Evolutionary conservation across 1,140 invertebrate species (phyloP).

Genomic region (Homarus americanus): DNA sequence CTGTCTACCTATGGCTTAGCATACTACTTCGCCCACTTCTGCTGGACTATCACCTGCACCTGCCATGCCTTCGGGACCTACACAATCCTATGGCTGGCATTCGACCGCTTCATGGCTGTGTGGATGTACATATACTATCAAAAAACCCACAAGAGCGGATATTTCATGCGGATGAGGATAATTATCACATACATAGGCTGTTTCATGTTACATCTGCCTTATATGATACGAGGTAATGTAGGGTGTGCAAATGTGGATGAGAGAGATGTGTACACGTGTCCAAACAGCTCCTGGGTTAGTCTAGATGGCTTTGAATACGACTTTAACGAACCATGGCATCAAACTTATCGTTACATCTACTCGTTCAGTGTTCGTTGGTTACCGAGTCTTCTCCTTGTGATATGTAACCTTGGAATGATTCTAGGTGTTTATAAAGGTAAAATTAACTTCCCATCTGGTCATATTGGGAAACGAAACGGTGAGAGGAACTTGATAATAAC

Average conservation of each 20-base stretch:
- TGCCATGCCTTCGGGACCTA: slow-evolving; percentile 15
- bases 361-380: slow-evolving; percentile 1
- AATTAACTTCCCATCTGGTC: background rate
- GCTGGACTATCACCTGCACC: background rate
- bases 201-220: slow-evolving; percentile 3
- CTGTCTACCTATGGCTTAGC: slow-evolving; percentile 4
- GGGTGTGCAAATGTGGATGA: background rate
- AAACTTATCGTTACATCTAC: slow-evolving; percentile 5
- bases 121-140: background rate
- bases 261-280: background rate
- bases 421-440: background rate
- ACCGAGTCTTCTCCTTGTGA: background rate
- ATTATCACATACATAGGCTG: background rate
- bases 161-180: background rate
- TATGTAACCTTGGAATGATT: background rate
- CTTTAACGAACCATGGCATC: background rate
- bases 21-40: slow-evolving; percentile 38
- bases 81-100: slow-evolving; percentile 4
- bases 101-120: too few species aligned
- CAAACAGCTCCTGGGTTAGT: background rate
- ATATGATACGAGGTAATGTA: slow-evolving; percentile 21
- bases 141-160: background rate
- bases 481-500: background rate
- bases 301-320: background rate
- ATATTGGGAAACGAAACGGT: background rate